Conservation (phyloP, 2,888 invertebrate species). For the Rhingia campestris region DNA sequence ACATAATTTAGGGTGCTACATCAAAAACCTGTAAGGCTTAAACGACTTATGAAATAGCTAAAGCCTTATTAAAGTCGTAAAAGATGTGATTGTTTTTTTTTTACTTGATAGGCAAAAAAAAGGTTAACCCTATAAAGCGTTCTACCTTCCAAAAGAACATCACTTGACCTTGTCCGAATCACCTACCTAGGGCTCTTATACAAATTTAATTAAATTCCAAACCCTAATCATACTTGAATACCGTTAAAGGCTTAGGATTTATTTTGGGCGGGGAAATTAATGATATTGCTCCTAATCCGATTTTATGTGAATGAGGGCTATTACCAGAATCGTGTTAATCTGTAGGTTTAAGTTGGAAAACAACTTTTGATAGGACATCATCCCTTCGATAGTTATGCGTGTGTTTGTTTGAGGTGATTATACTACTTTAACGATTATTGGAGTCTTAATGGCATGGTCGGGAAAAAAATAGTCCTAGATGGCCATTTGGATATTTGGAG, state of each 20-base stretch:
- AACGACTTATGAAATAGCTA: no score
- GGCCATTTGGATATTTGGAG: no score
- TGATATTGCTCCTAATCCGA: conserved; percentile 1
- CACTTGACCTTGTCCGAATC: background rate
- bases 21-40: no score
- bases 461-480: no score
- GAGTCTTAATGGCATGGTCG: no score
- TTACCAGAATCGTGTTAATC: conserved; percentile 31
- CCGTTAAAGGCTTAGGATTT: background rate
- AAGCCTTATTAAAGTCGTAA: no score
- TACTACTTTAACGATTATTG: no score
- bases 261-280: background rate
- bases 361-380: background rate
- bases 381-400: background rate
- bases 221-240: background rate
- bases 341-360: conserved; percentile 23
- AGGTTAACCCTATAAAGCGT: background rate
- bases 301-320: conserved; percentile 17
- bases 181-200: background rate
- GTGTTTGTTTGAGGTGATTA: no score
- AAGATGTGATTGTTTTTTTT: no score
- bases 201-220: conserved; percentile 13
- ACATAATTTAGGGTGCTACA: no score
- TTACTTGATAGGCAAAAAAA: no score
- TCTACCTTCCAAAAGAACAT: background rate